Percentiles rank a stretch among this genome's conserved stretches.
Evolutionary conservation across 2,797 vertebrate genomes (phyloP).

Genomic region (Pitangus sulphuratus): DNA sequence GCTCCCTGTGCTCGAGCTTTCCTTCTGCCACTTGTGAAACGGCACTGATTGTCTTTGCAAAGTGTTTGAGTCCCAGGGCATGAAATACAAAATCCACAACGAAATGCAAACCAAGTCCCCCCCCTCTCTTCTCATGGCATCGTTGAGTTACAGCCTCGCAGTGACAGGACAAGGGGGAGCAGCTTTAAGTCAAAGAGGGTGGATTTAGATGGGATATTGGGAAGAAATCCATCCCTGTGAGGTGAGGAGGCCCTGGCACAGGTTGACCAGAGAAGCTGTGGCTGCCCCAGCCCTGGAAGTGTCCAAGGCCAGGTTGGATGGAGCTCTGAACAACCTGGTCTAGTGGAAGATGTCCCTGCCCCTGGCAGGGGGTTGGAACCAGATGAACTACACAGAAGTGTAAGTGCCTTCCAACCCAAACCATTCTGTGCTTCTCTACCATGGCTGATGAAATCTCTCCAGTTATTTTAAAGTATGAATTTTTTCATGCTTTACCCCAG

Average conservation of each 20-base stretch:
- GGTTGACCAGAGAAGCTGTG: rapidly evolving
- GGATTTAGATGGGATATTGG: background rate
- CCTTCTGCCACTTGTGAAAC: background rate
- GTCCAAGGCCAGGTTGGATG: rapidly evolving
- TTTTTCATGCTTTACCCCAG: background rate
- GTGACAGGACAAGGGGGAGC: background rate
- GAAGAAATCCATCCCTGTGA: rapidly evolving
- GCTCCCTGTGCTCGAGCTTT: background rate
- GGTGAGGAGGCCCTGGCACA: background rate
- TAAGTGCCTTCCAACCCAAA: background rate
- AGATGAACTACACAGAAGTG: background rate
- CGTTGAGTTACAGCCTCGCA: rapidly evolving
- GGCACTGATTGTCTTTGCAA: background rate
- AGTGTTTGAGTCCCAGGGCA: background rate
- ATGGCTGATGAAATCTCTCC: background rate
- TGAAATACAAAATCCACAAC: background rate
- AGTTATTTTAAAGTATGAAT: background rate
- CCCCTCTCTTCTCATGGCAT: rapidly evolving
- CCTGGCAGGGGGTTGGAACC: rapidly evolving
- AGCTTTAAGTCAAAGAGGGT: background rate
- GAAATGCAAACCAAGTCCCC: rapidly evolving
- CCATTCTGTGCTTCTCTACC: background rate
- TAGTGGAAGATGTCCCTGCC: rapidly evolving
- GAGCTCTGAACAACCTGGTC: background rate
- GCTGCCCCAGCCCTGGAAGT: background rate